These are phyloP conservation scores for Perodicticus potto DNA, from an alignment of 2,797 vertebrate genomes.

Conservation along the genomic window DNA sequence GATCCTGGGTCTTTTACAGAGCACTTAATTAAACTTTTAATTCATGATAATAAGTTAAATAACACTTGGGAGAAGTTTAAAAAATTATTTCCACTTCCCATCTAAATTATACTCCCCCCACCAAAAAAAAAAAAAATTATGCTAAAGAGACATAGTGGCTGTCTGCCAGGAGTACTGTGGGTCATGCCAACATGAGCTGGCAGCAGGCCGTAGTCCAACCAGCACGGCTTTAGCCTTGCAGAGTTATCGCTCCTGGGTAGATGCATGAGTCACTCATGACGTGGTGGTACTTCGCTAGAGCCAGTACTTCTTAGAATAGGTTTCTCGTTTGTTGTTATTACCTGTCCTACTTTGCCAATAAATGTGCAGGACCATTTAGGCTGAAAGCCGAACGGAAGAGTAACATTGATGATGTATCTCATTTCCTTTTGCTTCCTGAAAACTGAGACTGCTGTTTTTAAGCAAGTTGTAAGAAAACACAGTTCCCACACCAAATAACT, in stretches of 20 bases:
- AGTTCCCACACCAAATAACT: constrained; percentile 65
- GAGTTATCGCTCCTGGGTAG: constrained; percentile 88
- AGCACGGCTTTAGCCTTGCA: constrained; percentile 88
- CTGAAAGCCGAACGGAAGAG: constrained; percentile 64
- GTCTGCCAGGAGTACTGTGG: constrained; percentile 88
- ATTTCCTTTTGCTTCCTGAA: constrained; percentile 71
- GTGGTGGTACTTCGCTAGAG: constrained; percentile 86
- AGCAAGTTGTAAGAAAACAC: constrained; percentile 76
- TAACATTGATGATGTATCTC: constrained; percentile 60
- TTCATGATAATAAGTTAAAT: constrained; percentile 90
- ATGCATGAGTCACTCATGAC: constrained; percentile 88
- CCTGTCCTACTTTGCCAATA: constrained; percentile 80
- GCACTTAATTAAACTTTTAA: constrained; percentile 90
- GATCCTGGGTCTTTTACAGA: constrained; percentile 86
- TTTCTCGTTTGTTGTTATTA: constrained; percentile 85
- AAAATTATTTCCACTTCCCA: constrained; percentile 89
- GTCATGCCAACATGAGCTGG: constrained; percentile 90
- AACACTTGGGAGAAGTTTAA: constrained; percentile 85
- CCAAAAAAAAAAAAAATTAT: constrained; percentile 74
- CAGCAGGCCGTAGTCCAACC: constrained; percentile 90
- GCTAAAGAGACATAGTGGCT: constrained; percentile 85
- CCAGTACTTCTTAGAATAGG: constrained; percentile 81
- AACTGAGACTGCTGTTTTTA: constrained; percentile 69
- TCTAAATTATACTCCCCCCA: constrained; percentile 80
- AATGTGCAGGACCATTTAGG: constrained; percentile 60